phyloP scores from a whole-genome alignment of 2,888 invertebrate genomes.

The Stenurella melanura region DNA sequence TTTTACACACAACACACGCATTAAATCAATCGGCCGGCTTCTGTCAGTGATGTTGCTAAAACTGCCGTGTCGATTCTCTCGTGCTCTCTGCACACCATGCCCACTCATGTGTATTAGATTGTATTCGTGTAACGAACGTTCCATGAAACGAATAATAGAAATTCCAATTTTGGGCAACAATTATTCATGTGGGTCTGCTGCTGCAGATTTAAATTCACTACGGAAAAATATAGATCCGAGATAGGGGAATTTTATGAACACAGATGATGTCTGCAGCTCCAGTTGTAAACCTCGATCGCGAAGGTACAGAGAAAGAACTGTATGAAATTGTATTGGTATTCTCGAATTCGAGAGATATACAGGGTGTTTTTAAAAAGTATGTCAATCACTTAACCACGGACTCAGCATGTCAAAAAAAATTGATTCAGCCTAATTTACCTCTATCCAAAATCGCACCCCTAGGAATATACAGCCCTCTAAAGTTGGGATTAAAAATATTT shows the following conservation, averaged over 20 bases:
- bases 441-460: too few species aligned
- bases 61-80: conserved; percentile 28
- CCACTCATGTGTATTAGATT: conserved; percentile 37
- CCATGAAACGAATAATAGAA: conserved; percentile 51
- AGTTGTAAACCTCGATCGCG: neutral
- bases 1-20: conserved; percentile 50
- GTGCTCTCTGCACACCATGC: conserved; percentile 23
- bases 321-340: too few species aligned
- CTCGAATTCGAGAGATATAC: too few species aligned
- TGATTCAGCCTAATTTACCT: too few species aligned
- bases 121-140: conserved; percentile 42
- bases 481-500: too few species aligned
- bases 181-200: conserved; percentile 45
- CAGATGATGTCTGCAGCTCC: neutral
- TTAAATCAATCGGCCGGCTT: conserved; percentile 47
- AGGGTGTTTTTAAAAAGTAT: too few species aligned
- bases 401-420: too few species aligned
- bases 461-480: too few species aligned
- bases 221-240: conserved; percentile 41
- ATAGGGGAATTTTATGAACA: conserved; percentile 30
- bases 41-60: conserved; percentile 35
- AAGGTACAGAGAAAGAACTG: too few species aligned
- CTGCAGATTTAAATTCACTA: conserved; percentile 36
- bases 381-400: too few species aligned
- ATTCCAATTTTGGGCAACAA: conserved; percentile 46